Conservation (phyloP, 2,113 vertebrate genomes). For the Etheostoma spectabile region DNA sequence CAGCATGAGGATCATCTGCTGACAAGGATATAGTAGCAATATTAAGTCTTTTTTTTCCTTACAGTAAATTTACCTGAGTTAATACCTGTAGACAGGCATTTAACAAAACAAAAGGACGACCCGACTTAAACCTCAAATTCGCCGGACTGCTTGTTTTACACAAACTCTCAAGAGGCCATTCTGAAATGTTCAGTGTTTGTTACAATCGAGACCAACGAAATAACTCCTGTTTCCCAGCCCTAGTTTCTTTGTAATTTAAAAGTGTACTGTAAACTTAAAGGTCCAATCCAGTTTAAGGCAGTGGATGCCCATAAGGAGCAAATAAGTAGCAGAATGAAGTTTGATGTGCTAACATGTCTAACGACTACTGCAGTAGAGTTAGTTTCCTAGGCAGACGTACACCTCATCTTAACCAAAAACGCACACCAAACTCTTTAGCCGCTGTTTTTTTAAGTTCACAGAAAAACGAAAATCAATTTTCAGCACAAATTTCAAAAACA, state of each 20-base stretch:
- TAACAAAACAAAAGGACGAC: conserved; percentile 73
- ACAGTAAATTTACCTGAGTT: conserved; percentile 95
- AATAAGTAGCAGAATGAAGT: background rate
- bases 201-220: background rate
- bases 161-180: background rate
- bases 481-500: background rate
- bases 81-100: conserved; percentile 88
- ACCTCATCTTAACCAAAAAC: background rate
- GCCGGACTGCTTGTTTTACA: background rate
- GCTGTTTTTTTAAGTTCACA: no score
- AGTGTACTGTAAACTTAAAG: background rate
- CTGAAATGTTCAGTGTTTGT: background rate
- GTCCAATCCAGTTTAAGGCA: background rate
- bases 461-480: background rate
- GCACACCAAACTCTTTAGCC: no score
- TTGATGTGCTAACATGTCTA: background rate
- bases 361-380: no score
- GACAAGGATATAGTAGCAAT: conserved; percentile 41
- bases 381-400: background rate
- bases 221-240: background rate
- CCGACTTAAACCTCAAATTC: conserved; percentile 1
- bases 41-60: conserved; percentile 53
- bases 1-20: conserved; percentile 35
- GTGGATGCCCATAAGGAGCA: background rate
- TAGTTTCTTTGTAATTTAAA: background rate